phyloP scores from a whole-genome alignment of 2,888 invertebrate genomes.

The Drosophila melanosoma region DNA sequence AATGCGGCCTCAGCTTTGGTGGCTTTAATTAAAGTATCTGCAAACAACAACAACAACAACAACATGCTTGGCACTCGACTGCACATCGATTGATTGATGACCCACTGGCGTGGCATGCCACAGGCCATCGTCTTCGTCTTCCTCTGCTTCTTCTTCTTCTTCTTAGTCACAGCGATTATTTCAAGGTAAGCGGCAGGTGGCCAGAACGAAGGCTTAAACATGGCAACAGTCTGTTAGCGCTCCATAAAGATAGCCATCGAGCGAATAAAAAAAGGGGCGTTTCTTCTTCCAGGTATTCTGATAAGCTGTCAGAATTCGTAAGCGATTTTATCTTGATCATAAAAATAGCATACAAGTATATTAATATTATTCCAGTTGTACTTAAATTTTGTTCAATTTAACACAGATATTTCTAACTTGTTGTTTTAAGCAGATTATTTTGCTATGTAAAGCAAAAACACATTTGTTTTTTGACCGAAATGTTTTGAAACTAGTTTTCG shows the following conservation, averaged over 20 bases:
- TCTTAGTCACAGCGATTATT: not conserved
- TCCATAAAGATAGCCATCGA: slow-evolving; percentile 48
- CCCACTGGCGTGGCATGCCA: slow-evolving; percentile 24
- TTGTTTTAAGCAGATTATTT: not conserved
- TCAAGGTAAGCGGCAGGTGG: slow-evolving; percentile 44
- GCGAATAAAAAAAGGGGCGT: not conserved
- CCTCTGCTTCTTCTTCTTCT: too few species aligned
- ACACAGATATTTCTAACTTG: not conserved
- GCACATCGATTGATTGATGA: slow-evolving; percentile 56
- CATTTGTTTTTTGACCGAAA: slow-evolving; percentile 28
- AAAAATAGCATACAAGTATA: not conserved
- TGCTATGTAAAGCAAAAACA: not conserved
- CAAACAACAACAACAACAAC: slow-evolving; percentile 13
- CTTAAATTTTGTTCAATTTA: not conserved
- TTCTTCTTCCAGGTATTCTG: not conserved
- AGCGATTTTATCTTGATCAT: not conserved
- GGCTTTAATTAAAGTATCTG: slow-evolving; percentile 61
- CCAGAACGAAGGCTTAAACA: not conserved
- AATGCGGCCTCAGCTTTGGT: slow-evolving; percentile 31
- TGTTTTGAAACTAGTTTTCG: slow-evolving; percentile 21
- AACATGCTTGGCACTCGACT: slow-evolving; percentile 31
- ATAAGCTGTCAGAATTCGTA: not conserved
- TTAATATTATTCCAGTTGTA: not conserved
- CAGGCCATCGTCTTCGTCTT: not conserved
- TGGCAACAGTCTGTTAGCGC: slow-evolving; percentile 43